Conservation (phyloP, 1,140 invertebrate genomes). For the Drosophila elegans region DNA sequence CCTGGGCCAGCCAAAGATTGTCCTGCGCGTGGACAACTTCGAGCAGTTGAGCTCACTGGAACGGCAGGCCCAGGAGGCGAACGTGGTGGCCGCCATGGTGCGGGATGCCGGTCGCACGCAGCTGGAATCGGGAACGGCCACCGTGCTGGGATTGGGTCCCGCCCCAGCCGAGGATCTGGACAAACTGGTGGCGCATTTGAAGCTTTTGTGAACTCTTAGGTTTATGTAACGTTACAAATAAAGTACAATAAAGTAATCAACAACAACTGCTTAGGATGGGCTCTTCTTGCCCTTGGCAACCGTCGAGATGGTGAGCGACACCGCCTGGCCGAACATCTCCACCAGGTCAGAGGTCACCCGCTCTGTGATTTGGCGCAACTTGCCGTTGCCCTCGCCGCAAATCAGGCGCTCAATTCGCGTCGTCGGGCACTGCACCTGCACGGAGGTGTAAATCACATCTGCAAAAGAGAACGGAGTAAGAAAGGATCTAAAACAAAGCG, state of each 20-base stretch:
- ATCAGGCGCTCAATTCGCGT: conserved; percentile 87
- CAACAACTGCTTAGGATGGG: conserved; percentile 3
- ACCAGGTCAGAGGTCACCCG: conserved; percentile 85
- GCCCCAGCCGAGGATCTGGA: conserved; percentile 88
- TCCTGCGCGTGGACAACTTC: conserved; percentile 86
- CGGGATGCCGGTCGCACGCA: conserved; percentile 92
- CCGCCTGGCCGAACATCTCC: conserved; percentile 81
- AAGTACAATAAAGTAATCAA: conserved; percentile 28
- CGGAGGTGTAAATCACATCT: conserved; percentile 87
- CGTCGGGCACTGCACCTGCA: conserved; percentile 88
- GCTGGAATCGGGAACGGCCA: conserved; percentile 88
- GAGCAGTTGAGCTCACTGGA: conserved; percentile 86
- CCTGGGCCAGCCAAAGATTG: conserved; percentile 91
- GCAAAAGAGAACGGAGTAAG: conserved; percentile 30
- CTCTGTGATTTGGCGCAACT: conserved; percentile 88
- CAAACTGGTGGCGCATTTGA: conserved; percentile 89
- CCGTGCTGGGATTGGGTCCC: conserved; percentile 92
- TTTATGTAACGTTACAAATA: conserved; percentile 41
- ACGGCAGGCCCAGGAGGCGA: conserved; percentile 86
- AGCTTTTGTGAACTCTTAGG: conserved; percentile 86
- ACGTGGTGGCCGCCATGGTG: conserved; percentile 88
- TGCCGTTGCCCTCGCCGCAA: conserved; percentile 88
- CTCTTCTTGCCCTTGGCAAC: conserved; percentile 38
- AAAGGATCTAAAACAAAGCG: no score
- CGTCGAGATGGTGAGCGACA: conserved; percentile 82